Percentiles rank a stretch among this genome's conserved stretches.
phyloP scores from a whole-genome alignment of 2,797 vertebrate genomes.

The Sebastes steindachneri region DNA sequence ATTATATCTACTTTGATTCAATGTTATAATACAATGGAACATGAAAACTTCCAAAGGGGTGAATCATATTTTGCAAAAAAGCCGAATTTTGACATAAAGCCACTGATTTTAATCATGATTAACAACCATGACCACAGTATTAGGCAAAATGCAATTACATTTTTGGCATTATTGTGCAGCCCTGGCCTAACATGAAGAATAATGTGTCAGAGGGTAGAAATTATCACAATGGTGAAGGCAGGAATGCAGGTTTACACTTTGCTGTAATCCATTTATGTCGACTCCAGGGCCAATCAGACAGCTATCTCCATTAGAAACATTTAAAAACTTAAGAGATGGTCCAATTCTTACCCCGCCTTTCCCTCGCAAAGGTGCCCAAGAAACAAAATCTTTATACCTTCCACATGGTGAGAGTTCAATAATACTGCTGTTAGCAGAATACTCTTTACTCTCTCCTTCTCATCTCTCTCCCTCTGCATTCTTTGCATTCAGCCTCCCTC shows the following conservation, averaged over 20 bases:
- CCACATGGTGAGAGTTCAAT: constrained; percentile 40
- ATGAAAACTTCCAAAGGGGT: neutral
- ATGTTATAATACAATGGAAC: neutral
- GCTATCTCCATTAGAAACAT: constrained; percentile 48
- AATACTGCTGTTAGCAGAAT: constrained; percentile 26
- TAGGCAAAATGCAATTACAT: constrained; percentile 29
- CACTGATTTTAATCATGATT: constrained; percentile 7
- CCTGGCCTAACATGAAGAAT: constrained; percentile 44
- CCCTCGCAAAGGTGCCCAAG: neutral
- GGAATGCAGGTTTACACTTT: constrained; percentile 43
- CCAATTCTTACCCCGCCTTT: neutral
- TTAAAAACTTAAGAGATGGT: constrained; percentile 24
- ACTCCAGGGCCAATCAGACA: constrained; percentile 42
- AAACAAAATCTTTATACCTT: constrained; percentile 2
- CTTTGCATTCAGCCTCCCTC: constrained; percentile 45
- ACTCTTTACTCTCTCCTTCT: constrained; percentile 38
- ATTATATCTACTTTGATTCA: neutral
- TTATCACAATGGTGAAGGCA: constrained; percentile 33
- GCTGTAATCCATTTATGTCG: constrained; percentile 39
- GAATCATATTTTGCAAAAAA: neutral
- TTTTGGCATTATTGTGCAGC: constrained; percentile 36
- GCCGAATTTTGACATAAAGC: neutral
- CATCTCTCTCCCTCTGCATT: constrained; percentile 56
- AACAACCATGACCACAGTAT: constrained; percentile 23
- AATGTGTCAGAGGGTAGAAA: constrained; percentile 40